phyloP scores from a whole-genome alignment of 2,797 vertebrate genomes.

The Sebastes miniatus region DNA sequence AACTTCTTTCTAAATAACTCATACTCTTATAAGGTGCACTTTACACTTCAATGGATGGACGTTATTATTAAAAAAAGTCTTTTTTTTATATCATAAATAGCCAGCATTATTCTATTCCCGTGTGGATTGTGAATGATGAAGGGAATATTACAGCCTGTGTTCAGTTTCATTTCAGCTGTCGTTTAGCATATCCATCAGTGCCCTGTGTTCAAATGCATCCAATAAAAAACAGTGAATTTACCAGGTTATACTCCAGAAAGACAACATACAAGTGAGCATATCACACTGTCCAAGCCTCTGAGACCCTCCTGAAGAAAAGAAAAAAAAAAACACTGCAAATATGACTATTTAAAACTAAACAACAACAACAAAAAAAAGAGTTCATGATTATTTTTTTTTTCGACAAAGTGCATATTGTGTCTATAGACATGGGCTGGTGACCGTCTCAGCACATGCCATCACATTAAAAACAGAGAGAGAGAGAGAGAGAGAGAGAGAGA shows the following conservation, averaged over 20 bases:
- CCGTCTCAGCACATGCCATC: slow-evolving; percentile 48
- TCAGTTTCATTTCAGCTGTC: neutral
- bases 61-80: slow-evolving; percentile 26
- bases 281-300: slow-evolving; percentile 40
- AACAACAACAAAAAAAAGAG: slow-evolving; percentile 19
- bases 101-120: slow-evolving; percentile 47
- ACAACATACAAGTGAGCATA: slow-evolving; percentile 46
- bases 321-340: slow-evolving; percentile 52
- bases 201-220: slow-evolving; percentile 34
- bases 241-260: slow-evolving; percentile 39
- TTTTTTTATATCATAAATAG: slow-evolving; percentile 33
- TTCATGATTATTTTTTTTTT: slow-evolving; percentile 22
- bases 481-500: slow-evolving; percentile 19
- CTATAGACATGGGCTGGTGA: slow-evolving; percentile 37
- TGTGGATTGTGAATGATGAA: slow-evolving; percentile 39
- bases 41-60: slow-evolving; percentile 56
- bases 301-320: slow-evolving; percentile 18
- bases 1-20: slow-evolving; percentile 23
- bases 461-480: slow-evolving; percentile 3
- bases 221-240: slow-evolving; percentile 46
- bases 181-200: slow-evolving; percentile 32
- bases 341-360: slow-evolving; percentile 44
- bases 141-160: slow-evolving; percentile 27
- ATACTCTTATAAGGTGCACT: slow-evolving; percentile 68
- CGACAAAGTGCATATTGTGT: slow-evolving; percentile 69